Evolutionary conservation across 2,797 vertebrate species (phyloP).

Genomic region (Antrozous pallidus): DNA sequence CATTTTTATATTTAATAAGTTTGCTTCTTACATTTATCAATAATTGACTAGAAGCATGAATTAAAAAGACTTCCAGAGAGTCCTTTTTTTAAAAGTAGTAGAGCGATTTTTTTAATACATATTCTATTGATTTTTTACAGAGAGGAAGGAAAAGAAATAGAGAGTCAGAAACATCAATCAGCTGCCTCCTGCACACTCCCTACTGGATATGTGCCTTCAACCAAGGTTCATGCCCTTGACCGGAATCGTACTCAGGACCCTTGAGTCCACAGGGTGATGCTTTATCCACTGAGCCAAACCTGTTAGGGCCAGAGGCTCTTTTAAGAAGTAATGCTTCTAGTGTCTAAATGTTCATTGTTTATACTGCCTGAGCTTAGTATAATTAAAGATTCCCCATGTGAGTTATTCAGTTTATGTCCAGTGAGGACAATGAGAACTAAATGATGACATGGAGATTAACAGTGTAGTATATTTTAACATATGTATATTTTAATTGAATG

Average conservation of each 20-base stretch:
- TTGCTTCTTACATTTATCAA: background rate
- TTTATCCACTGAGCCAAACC: too few relatives aligned
- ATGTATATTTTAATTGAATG: background rate
- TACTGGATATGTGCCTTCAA: too few relatives aligned
- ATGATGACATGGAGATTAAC: conserved; percentile 24
- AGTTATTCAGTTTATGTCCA: background rate
- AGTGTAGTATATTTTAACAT: conserved; percentile 26
- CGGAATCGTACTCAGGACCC: too few relatives aligned
- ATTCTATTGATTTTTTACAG: too few relatives aligned
- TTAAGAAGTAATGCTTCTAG: background rate
- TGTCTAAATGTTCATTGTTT: background rate
- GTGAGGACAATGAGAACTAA: conserved; percentile 9
- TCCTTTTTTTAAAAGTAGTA: background rate
- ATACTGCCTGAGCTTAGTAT: background rate
- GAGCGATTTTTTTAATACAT: too few relatives aligned
- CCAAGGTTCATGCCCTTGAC: too few relatives aligned
- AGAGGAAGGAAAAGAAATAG: too few relatives aligned
- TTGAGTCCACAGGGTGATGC: too few relatives aligned
- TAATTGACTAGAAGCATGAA: background rate
- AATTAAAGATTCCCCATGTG: background rate
- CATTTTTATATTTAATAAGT: conserved; percentile 3
- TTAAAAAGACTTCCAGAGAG: background rate
- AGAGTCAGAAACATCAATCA: too few relatives aligned
- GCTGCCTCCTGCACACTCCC: too few relatives aligned
- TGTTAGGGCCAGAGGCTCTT: background rate